Evolutionary conservation across 2,113 vertebrate species (phyloP).

Genomic region (Cochlearius cochlearius): DNA sequence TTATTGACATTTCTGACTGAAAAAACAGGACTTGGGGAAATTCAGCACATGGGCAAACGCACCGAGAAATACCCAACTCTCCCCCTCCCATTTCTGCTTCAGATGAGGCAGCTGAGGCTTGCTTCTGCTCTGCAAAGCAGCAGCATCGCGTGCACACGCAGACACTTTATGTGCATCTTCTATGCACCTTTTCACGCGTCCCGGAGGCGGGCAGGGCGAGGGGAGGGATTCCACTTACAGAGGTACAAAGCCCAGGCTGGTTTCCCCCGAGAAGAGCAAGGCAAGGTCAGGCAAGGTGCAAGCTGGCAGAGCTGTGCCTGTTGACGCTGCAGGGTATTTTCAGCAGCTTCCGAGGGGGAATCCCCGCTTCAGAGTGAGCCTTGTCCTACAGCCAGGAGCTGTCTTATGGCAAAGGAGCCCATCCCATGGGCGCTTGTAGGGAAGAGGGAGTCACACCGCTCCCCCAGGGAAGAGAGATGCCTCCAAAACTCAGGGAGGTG

Average conservation of each 20-base stretch:
- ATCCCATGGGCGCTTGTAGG: background rate
- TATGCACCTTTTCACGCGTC: background rate
- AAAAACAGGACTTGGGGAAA: background rate
- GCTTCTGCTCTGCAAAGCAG: background rate
- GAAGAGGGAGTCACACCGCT: background rate
- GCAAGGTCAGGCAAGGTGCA: background rate
- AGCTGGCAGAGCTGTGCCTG: background rate
- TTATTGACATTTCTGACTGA: background rate
- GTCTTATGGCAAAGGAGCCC: fast-evolving
- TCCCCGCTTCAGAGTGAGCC: background rate
- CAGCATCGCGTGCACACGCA: background rate
- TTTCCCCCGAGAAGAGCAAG: background rate
- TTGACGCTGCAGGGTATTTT: background rate
- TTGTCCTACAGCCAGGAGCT: background rate
- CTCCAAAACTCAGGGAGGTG: background rate
- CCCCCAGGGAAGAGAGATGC: background rate
- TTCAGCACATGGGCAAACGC: background rate
- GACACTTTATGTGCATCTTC: fast-evolving
- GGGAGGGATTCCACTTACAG: background rate
- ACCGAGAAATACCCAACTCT: background rate
- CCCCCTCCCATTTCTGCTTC: background rate
- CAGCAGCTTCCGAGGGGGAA: background rate
- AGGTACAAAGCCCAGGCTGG: background rate
- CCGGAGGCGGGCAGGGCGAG: background rate
- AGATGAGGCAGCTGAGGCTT: background rate